Base-by-base conservation (phyloP, 92 coral and sea anemone genomes). In the Desmophyllum pertusum region DNA sequence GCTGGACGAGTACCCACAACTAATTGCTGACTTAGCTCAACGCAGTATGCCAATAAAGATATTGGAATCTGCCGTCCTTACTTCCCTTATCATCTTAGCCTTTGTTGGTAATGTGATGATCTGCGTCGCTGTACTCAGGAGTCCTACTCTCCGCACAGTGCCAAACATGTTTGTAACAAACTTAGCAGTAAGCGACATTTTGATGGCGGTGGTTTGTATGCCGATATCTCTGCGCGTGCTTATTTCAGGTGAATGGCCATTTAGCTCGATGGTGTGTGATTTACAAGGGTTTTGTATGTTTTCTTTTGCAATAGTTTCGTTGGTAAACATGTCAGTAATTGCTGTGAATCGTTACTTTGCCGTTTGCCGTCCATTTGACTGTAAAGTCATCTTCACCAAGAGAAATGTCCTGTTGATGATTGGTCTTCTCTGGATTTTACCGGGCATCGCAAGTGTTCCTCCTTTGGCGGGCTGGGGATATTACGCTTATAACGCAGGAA, bases 391-490 rank as follows among this genome's bases (percentile, higher is more conserved):
- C 69, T 91, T 91, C 63, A 86, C 95, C 17, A 79, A 79, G 50
- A 69, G 84, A 35, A 77, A 89, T 39, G 67, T 79, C 59, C 80
- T 86, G 52, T 27, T 86, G 18, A 85, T 89, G 27, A 91, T 91
- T 51, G 74, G 81, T 62, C 62, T 89, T 23, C 90, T 91, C 18
- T 91, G 95, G 95, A 46, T 91, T 65, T 91, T 91, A 48, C 95
- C 95, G 14, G 69, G 80, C 69, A 83, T 91, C 46, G 95, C 95
- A 46, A 91, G 88, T 27, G 90, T 91, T 31, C 95, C 95, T 33
- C 95, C 95, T 0, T 41, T 91, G 78, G 88, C 59, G 17, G 95
- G 95, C 4, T 91, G 95, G 92, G 95, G 95, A 3, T 77, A 88
- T 65, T 91, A 91, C 29, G 95, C 92, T 19, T 91, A 89, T 35